Evolutionary conservation across 2,113 vertebrate genomes (phyloP).

Genomic region (Tetraodon nigroviridis): DNA sequence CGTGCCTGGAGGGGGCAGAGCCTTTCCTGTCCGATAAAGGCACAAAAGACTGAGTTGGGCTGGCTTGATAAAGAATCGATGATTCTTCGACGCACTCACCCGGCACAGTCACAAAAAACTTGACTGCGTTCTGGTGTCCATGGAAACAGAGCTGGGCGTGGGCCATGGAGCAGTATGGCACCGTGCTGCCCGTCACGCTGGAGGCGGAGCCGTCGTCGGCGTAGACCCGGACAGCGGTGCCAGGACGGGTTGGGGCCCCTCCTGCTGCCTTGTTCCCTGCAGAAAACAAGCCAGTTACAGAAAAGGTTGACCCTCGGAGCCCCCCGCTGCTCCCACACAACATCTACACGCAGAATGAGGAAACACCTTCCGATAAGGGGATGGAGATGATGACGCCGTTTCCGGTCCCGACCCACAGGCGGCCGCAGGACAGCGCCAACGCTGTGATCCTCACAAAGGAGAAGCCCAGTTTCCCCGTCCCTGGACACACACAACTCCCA

Average conservation of each 20-base stretch:
- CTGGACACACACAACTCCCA: conserved; percentile 58
- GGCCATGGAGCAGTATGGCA: conserved; percentile 98
- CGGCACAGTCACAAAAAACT: conserved; percentile 95
- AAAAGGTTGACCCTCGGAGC: neutral
- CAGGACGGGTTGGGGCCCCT: conserved; percentile 77
- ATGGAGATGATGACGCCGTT: conserved; percentile 98
- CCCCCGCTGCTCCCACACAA: too few species aligned
- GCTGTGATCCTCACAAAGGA: conserved; percentile 97
- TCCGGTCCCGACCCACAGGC: conserved; percentile 97
- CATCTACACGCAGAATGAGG: too few species aligned
- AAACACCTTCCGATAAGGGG: conserved; percentile 90
- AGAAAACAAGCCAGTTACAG: neutral
- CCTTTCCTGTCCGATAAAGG: conserved; percentile 58
- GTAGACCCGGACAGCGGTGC: conserved; percentile 86
- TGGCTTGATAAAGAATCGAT: too few species aligned
- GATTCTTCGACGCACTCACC: conserved; percentile 63
- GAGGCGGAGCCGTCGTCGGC: conserved; percentile 81
- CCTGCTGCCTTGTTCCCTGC: conserved; percentile 82
- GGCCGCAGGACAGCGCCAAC: conserved; percentile 89
- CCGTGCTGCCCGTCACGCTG: conserved; percentile 77
- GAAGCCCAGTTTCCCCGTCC: conserved; percentile 96
- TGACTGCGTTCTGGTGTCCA: conserved; percentile 92
- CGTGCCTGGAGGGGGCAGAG: conserved; percentile 62
- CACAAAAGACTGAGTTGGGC: neutral
- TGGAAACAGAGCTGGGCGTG: conserved; percentile 99